Conservation (phyloP, 2,888 invertebrate species). For the Pogonocherus hispidulus region DNA sequence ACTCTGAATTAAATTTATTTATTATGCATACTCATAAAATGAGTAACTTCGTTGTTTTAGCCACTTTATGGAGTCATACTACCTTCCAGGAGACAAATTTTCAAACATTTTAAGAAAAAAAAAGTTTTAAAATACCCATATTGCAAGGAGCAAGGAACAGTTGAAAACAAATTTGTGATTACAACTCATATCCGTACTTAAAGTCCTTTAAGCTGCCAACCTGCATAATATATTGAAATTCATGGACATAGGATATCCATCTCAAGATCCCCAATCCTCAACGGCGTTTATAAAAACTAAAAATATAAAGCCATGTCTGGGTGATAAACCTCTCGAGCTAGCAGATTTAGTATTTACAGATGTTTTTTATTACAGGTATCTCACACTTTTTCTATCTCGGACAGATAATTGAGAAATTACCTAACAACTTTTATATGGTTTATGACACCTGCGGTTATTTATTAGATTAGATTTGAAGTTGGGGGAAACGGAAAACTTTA, state of each 20-base stretch:
- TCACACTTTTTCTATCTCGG: constrained; percentile 52
- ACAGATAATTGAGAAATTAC: constrained; percentile 61
- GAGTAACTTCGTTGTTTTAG: background rate
- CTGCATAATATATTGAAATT: too few species aligned
- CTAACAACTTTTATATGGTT: constrained; percentile 54
- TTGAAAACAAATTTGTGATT: too few species aligned
- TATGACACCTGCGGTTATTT: constrained; percentile 51
- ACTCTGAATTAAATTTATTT: constrained; percentile 26
- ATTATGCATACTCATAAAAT: constrained; percentile 12
- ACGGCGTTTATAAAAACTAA: constrained; percentile 25
- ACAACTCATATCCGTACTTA: too few species aligned
- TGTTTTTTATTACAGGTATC: constrained; percentile 56
- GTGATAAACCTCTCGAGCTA: constrained; percentile 45
- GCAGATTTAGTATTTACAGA: constrained; percentile 55
- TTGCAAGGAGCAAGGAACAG: too few species aligned
- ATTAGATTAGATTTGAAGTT: constrained; percentile 44
- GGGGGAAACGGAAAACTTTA: constrained; percentile 39
- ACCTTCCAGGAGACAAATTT: too few species aligned
- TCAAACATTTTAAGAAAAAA: too few species aligned
- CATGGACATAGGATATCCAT: constrained; percentile 14
- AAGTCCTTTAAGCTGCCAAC: too few species aligned
- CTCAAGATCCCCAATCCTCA: constrained; percentile 24
- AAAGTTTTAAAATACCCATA: too few species aligned
- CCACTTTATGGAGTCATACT: background rate
- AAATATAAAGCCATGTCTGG: constrained; percentile 34